Evolutionary conservation across 2,113 vertebrate species (phyloP).

Genomic region (Connochaetes taurinus): DNA sequence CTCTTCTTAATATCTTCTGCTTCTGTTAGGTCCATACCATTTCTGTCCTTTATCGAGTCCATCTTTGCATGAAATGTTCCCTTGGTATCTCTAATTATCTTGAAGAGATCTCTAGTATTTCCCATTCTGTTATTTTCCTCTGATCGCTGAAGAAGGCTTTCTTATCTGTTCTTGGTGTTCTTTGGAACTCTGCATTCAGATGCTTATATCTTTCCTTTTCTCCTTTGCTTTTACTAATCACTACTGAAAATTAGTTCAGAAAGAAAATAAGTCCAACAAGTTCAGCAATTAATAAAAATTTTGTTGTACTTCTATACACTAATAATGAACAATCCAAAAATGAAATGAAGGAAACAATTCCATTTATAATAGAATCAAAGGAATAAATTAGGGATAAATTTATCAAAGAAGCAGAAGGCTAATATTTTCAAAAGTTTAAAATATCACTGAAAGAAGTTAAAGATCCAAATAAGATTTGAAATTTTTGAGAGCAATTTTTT

Average conservation of each 20-base stretch:
- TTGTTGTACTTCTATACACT: neutral
- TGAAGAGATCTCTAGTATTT: no score
- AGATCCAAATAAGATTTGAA: neutral
- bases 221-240: neutral
- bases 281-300: neutral
- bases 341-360: neutral
- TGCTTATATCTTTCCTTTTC: no score
- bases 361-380: neutral
- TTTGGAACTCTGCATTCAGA: no score
- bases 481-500: neutral
- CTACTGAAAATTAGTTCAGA: neutral
- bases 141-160: no score
- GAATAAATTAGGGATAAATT: neutral
- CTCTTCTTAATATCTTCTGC: no score
- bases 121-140: no score
- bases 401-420: neutral
- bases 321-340: neutral
- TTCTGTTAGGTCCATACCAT: no score
- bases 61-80: no score
- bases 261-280: neutral
- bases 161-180: no score
- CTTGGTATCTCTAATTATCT: no score
- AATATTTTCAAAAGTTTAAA: neutral
- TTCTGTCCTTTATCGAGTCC: no score
- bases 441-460: neutral